Evolutionary conservation across 1,140 invertebrate species (phyloP).

Genomic region (Chrysomallon squamiferum): DNA sequence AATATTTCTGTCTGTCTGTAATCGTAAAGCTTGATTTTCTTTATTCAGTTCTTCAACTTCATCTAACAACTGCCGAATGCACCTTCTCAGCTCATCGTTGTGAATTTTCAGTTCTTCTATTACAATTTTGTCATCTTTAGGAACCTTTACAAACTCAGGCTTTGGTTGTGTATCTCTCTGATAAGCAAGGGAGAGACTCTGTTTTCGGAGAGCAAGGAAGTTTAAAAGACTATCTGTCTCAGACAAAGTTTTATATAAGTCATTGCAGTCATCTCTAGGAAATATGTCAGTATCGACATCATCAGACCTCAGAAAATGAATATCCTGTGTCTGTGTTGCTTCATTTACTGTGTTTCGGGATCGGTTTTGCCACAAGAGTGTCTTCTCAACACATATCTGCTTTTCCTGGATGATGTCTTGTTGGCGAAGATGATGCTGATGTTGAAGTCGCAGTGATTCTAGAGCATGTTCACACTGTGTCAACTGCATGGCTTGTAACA

Average conservation of each 20-base stretch:
- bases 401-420: conserved; percentile 28
- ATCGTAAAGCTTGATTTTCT: conserved; percentile 17
- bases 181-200: conserved; percentile 9
- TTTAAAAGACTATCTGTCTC: conserved; percentile 37
- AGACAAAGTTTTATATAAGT: conserved; percentile 30
- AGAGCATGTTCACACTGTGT: conserved; percentile 24
- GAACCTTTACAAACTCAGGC: conserved; percentile 11
- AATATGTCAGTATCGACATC: conserved; percentile 3
- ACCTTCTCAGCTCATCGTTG: conserved; percentile 31
- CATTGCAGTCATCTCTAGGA: conserved; percentile 8
- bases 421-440: conserved; percentile 33
- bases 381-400: conserved; percentile 11
- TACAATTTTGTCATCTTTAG: conserved; percentile 30
- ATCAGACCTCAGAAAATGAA: background rate
- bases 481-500: conserved; percentile 33
- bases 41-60: conserved; percentile 25
- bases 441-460: conserved; percentile 39
- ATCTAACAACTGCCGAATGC: conserved; percentile 29
- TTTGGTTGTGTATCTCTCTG: conserved; percentile 8
- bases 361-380: conserved; percentile 16
- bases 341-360: conserved; percentile 13
- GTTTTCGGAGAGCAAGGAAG: conserved; percentile 17
- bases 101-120: conserved; percentile 30
- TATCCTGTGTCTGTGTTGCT: conserved; percentile 26
- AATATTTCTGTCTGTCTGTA: conserved; percentile 6